Evolutionary conservation across 2,797 vertebrate species (phyloP).

Genomic region (Eospalax fontanierii): DNA sequence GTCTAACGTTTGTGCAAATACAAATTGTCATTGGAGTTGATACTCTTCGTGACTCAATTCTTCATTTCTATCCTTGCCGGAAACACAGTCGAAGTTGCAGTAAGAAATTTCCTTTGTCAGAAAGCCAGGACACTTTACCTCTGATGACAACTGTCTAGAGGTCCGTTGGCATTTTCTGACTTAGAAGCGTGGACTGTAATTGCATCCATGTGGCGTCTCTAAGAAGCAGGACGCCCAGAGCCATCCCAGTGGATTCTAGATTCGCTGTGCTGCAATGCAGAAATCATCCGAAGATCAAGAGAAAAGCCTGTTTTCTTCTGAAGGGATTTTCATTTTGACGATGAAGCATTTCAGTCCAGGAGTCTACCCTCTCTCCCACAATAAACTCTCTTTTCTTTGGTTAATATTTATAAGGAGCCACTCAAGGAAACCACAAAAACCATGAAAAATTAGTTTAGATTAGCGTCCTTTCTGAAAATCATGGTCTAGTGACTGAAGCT

Average conservation of each 20-base stretch:
- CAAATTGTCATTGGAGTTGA: background rate
- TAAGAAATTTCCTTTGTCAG: too few relatives aligned
- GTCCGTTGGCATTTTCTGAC: background rate
- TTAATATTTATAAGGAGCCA: constrained; percentile 55
- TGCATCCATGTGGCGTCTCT: background rate
- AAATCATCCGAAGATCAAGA: constrained; percentile 29
- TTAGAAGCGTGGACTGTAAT: constrained; percentile 19
- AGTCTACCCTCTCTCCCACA: constrained; percentile 16
- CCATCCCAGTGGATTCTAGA: background rate
- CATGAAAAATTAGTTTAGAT: constrained; percentile 81
- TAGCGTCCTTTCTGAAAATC: constrained; percentile 80
- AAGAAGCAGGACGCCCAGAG: background rate
- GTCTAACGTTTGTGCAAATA: background rate
- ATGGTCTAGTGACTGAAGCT: constrained; percentile 58
- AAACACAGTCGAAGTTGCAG: background rate
- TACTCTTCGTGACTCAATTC: background rate
- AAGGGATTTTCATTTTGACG: constrained; percentile 44
- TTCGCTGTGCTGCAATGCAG: background rate
- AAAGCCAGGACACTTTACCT: background rate
- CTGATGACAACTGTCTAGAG: background rate
- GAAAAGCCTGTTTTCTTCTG: constrained; percentile 42
- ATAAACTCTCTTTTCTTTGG: constrained; percentile 47
- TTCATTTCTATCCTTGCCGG: background rate
- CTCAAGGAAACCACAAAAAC: constrained; percentile 76
- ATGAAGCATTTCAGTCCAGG: constrained; percentile 39